These are phyloP conservation scores for Zophobas atratus DNA, from an alignment of 1,140 invertebrate species.

Conservation along the genomic window DNA sequence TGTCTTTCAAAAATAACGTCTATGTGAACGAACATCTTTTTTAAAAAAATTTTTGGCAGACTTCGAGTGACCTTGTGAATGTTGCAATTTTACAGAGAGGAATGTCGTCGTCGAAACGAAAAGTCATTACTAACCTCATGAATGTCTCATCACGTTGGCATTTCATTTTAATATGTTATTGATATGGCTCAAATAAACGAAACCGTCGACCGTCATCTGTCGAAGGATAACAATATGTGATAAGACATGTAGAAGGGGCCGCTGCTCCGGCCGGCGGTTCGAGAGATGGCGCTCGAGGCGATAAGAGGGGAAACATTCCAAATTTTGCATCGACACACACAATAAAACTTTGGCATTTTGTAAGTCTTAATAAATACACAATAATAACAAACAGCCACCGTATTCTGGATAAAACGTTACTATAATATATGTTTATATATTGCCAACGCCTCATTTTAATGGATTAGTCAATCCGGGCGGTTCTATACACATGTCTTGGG, in stretches of 20 bases:
- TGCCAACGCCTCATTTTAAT: constrained; percentile 48
- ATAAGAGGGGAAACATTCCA: constrained; percentile 45
- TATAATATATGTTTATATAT: constrained; percentile 52
- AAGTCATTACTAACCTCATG: constrained; percentile 48
- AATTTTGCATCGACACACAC: constrained; percentile 45
- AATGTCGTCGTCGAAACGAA: constrained; percentile 35
- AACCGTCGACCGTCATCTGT: constrained; percentile 32
- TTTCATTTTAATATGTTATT: constrained; percentile 54
- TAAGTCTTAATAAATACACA: constrained; percentile 55
- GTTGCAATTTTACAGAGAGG: constrained; percentile 51
- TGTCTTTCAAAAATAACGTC: constrained; percentile 13
- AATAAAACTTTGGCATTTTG: constrained; percentile 60
- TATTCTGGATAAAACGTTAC: constrained; percentile 44
- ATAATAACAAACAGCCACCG: constrained; percentile 54
- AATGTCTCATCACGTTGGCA: constrained; percentile 50
- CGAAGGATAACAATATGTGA: neutral
- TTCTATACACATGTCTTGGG: neutral
- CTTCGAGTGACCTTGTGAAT: constrained; percentile 61
- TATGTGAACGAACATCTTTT: constrained; percentile 2
- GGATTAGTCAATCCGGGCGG: constrained; percentile 19
- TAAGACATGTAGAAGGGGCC: too few relatives aligned
- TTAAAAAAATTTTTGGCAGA: constrained; percentile 55
- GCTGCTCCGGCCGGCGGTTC: neutral
- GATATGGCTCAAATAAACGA: constrained; percentile 59
- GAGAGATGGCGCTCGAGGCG: constrained; percentile 1